Evolutionary conservation across 1,140 invertebrate genomes (phyloP).

Genomic region (Mercenaria mercenaria): DNA sequence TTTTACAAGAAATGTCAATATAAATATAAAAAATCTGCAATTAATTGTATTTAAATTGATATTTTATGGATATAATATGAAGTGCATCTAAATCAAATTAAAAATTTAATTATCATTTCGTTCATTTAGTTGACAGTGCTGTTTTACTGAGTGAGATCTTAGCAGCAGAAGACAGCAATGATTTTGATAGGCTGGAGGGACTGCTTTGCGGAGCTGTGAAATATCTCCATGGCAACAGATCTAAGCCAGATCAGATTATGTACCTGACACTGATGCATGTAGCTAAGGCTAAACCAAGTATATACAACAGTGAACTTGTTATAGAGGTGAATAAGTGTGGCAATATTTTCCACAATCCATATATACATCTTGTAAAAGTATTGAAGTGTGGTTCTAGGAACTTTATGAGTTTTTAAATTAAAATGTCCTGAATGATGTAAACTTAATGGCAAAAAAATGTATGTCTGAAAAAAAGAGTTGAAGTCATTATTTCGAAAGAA

Average conservation of each 20-base stretch:
- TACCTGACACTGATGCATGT: constrained; percentile 93
- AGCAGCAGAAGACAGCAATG: constrained; percentile 85
- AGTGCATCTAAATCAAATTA: no score
- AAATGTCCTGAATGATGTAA: no score
- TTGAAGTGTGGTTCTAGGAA: no score
- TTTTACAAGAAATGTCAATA: no score
- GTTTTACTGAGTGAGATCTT: constrained; percentile 85
- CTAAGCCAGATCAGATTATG: constrained; percentile 93
- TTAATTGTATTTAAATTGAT: no score
- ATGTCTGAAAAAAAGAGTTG: no score
- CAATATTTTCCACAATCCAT: no score
- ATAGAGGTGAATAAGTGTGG: constrained; percentile 89
- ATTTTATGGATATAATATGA: no score
- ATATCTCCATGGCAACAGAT: constrained; percentile 85
- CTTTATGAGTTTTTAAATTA: no score
- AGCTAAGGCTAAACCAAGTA: constrained; percentile 92
- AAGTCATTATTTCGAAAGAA: no score
- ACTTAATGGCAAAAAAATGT: no score
- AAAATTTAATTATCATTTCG: not conserved
- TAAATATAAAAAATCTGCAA: no score
- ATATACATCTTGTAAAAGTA: not conserved
- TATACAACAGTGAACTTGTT: constrained; percentile 92
- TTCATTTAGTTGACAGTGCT: constrained; percentile 83
- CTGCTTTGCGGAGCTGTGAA: constrained; percentile 88
- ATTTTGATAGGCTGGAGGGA: constrained; percentile 87